Base-by-base conservation (phyloP, 2,888 invertebrate genomes). In the Apeira syringaria region DNA sequence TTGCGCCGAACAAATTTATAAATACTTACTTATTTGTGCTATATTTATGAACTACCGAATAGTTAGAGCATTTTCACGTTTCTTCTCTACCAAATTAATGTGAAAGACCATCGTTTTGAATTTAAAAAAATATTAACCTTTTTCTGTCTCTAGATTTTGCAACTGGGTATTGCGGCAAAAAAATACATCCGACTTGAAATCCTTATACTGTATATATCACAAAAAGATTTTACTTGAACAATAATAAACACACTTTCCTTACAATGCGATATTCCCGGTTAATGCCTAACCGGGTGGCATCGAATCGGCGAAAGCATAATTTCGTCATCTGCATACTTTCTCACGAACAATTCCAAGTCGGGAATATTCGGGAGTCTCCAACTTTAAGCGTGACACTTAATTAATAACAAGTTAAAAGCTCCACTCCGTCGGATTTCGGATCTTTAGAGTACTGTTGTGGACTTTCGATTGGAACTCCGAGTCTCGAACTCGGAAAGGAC, bases 371-470 rank as follows among this genome's bases (percentile, higher is more conserved):
- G 37, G 38, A 49, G 33, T 46, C n/a, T n/a, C 47, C 49, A 51
- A 38, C 42, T 44, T 53, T 56, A 49, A 34, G 52, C 31, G 58
- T 64, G 69, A 63, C 69, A 70, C 62, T 70, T 78, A 79, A 75
- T 76, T 80, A 80, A 75, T 78, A 75, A 75, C 63, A 72, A 74
- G 68, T 70, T 68, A 61, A 68, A 74, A 71, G 74, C 70, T 70
- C 61, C 62, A 41, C 56, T 52, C 49, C 43, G 59, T 49, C 53
- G 53, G 52, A 58, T 60, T 66, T 66, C 55, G 53, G 50, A 43
- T 65, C 65, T 47, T 55, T 66, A 68, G 42, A 75, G 71, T 70
- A 71, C 70, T 70, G 68, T 67, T 72, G 61, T 61, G 67, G 68
- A 74, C 69, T 75, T 74, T 72, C 74, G 74, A 77, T 78, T 75